Conservation (phyloP, 2,113 vertebrate species). For the Rutilus rutilus region DNA sequence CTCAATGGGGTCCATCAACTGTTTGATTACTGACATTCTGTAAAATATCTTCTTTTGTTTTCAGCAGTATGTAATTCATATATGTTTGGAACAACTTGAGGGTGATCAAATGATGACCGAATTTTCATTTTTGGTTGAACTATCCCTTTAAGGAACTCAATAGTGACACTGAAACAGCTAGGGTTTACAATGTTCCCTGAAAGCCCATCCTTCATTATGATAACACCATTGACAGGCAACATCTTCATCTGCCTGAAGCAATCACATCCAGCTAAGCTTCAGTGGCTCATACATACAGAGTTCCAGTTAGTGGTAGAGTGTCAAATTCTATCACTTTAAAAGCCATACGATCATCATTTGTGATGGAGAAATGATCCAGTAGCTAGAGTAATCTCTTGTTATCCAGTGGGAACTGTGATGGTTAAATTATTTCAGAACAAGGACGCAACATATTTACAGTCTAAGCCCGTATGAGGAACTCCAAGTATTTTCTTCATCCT, state of each 20-base stretch:
- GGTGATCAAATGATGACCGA: too few relatives aligned
- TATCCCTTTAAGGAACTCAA: neutral
- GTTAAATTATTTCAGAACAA: slow-evolving; percentile 13
- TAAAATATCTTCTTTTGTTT: too few relatives aligned
- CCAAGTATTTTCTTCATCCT: neutral
- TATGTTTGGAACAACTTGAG: too few relatives aligned
- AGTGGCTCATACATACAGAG: neutral
- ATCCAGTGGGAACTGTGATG: neutral
- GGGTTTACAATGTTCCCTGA: neutral
- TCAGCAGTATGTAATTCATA: too few relatives aligned
- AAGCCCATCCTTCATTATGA: slow-evolving; percentile 25
- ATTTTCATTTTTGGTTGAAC: too few relatives aligned
- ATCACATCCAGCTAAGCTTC: neutral
- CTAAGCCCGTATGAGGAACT: neutral
- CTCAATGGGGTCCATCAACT: too few relatives aligned
- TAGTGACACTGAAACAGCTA: neutral
- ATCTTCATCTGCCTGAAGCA: slow-evolving; percentile 25
- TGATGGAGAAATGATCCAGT: neutral
- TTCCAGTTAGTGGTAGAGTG: neutral
- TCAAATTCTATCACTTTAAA: neutral
- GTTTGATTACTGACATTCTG: too few relatives aligned
- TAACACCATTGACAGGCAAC: slow-evolving; percentile 15
- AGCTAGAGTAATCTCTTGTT: neutral
- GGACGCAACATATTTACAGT: neutral
- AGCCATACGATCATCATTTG: neutral